Conservation (phyloP, 2,797 vertebrate genomes). For the Glossophaga mutica region DNA sequence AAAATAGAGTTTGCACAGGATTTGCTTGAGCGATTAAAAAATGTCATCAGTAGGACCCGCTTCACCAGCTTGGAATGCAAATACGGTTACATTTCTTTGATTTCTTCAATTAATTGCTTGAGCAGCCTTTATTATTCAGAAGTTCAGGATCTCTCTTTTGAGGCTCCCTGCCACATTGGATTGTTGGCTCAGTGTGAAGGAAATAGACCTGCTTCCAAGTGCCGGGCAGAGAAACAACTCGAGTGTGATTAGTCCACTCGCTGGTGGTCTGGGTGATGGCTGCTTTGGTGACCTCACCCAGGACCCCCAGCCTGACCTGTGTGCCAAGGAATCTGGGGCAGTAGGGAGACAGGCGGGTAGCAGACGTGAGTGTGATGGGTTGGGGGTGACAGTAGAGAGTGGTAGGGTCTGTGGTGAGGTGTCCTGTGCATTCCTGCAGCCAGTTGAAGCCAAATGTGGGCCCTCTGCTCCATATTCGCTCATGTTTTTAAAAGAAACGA, state of each 20-base stretch:
- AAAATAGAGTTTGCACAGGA: not conserved
- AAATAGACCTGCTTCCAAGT: not conserved
- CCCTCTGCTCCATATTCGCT: not conserved
- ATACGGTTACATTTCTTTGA: conserved; percentile 42
- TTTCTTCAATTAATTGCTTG: conserved; percentile 60
- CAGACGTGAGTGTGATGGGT: not conserved
- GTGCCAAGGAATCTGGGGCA: not conserved
- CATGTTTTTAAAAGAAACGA: conserved; percentile 13
- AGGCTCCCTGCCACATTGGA: not conserved
- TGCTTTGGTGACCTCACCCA: not conserved
- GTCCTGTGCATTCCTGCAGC: fast-evolving
- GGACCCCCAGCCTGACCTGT: not conserved
- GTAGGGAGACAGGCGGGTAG: not conserved
- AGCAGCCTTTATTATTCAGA: conserved; percentile 27
- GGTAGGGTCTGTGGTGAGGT: not conserved
- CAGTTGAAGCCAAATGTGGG: not conserved
- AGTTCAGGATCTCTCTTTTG: conserved; percentile 9
- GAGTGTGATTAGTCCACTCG: not conserved
- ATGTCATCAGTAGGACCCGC: not conserved
- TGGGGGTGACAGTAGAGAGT: not conserved
- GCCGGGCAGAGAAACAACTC: not conserved
- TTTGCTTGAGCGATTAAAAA: conserved; percentile 40
- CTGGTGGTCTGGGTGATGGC: not conserved
- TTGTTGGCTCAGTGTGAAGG: not conserved
- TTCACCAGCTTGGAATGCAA: conserved; percentile 32